Evolutionary conservation across 2,113 vertebrate species (phyloP), one percentile per base, ranked within the genome.

Genomic region (Empidonax alnorum): DNA sequence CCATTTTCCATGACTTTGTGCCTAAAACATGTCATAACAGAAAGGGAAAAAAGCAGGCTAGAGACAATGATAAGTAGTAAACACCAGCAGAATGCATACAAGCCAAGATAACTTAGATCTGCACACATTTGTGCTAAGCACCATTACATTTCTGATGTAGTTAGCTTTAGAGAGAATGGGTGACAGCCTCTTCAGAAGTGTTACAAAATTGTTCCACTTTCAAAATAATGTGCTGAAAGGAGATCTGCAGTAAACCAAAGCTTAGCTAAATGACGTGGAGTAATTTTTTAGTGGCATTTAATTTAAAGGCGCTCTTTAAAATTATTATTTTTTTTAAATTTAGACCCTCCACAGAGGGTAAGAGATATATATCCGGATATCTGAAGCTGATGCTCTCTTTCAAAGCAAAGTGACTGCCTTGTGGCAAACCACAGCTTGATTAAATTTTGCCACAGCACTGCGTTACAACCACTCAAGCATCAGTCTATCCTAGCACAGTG

Each of bases 1-100:
- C 99, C 99, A 99, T 96, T 99, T 99, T 49, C 99, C 99, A 14
- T 98, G 98, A 89, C 97, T 98, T 95, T 99, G 99, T 41, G 99
- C 99, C 99, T 99, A 94, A 16, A 97, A 44, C 22, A 66, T 25
- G 1, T 39, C 20, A 31, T 39, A 91, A 72, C 3, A 87, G 19
- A 68, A 77, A 77, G 14, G 15, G 25, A 61, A 69, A 72, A 68
- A 76, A 67, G 5, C 49, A 91, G 56, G 16, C 9, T 42, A 52
- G 16, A 93, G 44, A 59, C 21, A 88, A 16, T 1, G 7, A 10
- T 33, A 71, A 47, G 20, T 12, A 59, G 14, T n/a, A 71, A 85
- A 91, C 14, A 66, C 28, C 33, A 78, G 21, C 12, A 27, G 61
- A 71, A 88, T 74, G 47, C 28, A 61, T 31, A 35, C 11, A 65